A percentile compares a stretch with the other conserved stretches of the same genome.
Evolutionary conservation across 2,888 invertebrate species (phyloP).

Genomic region (Agriotes lineatus): DNA sequence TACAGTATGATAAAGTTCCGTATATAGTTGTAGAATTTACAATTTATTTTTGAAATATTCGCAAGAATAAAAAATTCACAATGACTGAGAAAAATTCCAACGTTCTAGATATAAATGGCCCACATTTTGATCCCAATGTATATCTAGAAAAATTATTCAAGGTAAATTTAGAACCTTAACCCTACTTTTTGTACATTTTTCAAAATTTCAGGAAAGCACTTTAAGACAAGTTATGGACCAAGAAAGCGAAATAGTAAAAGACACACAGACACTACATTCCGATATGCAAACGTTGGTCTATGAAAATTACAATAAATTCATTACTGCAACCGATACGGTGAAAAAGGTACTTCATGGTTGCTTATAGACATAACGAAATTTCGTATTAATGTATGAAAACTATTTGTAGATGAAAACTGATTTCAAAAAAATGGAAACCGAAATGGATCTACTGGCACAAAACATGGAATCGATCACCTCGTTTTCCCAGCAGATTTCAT

Average conservation of each 20-base stretch:
- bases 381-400: not conserved
- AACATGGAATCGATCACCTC: constrained; percentile 95
- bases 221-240: constrained; percentile 95
- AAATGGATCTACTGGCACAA: constrained; percentile 92
- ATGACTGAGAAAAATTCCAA: constrained; percentile 66
- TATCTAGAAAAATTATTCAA: constrained; percentile 84
- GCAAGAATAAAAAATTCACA: constrained; percentile 26
- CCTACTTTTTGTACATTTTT: constrained; percentile 16
- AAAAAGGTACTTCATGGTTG: too few relatives aligned
- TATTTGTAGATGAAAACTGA: constrained; percentile 90
- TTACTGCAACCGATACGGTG: constrained; percentile 96
- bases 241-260: constrained; percentile 88
- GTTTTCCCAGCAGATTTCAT: constrained; percentile 85
- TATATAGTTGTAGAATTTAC: too few relatives aligned
- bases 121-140: constrained; percentile 84
- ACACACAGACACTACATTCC: constrained; percentile 95
- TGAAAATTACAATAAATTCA: constrained; percentile 99
- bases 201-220: constrained; percentile 75
- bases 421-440: constrained; percentile 98
- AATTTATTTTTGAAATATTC: not conserved
- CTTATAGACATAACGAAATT: not conserved
- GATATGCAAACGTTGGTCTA: constrained; percentile 99
- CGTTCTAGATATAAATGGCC: constrained; percentile 84
- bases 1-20: too few relatives aligned
- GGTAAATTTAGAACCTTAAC: constrained; percentile 60